These are phyloP conservation scores for Mus musculus DNA, from an alignment of 2,113 vertebrate genomes.

Conservation along the genomic window DNA sequence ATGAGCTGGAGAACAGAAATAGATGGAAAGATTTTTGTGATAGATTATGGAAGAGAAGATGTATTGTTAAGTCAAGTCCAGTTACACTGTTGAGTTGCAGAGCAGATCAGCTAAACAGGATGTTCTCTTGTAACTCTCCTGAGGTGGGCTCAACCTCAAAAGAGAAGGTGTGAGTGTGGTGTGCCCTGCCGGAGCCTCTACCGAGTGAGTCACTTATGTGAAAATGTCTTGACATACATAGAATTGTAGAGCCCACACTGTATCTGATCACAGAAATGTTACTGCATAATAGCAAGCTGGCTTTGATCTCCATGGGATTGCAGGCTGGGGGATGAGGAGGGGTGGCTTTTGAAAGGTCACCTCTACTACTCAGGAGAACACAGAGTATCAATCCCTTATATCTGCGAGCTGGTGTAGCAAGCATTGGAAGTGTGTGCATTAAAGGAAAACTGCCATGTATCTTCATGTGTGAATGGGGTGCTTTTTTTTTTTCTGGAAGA, in stretches of 20 bases:
- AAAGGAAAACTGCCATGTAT: constrained; percentile 58
- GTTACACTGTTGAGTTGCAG: background rate
- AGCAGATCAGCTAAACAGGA: constrained; percentile 50
- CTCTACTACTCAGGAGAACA: constrained; percentile 29
- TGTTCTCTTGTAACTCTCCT: constrained; percentile 7
- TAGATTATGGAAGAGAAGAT: constrained; percentile 48
- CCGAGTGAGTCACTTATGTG: constrained; percentile 50
- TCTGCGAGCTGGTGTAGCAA: background rate
- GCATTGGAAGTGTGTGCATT: constrained; percentile 14
- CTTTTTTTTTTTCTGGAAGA: constrained; percentile 15
- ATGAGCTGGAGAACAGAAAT: background rate
- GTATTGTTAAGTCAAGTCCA: constrained; percentile 64
- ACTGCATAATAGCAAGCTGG: constrained; percentile 22
- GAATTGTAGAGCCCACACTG: constrained; percentile 18
- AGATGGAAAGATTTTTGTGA: constrained; percentile 53
- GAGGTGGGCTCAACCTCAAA: constrained; percentile 44
- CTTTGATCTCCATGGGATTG: constrained; percentile 65
- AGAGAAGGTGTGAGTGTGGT: background rate
- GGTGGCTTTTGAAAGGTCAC: constrained; percentile 67
- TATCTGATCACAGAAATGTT: constrained; percentile 67
- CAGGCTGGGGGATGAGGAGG: background rate
- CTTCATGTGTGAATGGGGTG: constrained; percentile 54
- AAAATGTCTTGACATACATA: constrained; percentile 64
- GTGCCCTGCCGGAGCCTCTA: background rate
- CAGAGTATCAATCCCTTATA: background rate